Base-by-base conservation (phyloP, 2,888 invertebrate species). In the Lymantria monacha region DNA sequence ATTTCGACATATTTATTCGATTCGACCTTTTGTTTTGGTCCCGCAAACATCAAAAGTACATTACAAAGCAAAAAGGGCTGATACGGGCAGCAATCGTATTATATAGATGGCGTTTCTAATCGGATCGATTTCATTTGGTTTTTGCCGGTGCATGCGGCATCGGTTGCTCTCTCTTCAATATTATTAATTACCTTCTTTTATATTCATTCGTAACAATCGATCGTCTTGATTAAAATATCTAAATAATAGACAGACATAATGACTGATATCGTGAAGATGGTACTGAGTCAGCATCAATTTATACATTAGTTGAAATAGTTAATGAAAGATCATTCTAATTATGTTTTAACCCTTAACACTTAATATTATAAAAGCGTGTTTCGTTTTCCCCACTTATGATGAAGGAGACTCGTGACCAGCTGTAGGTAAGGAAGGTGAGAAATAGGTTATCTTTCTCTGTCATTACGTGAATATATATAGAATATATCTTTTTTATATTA, bases 171-270 rank as follows among this genome's bases (percentile, higher is more conserved):
- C 79, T 84, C 76, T 79, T 83, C 22, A 3, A n/a, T 22, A 81
- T 85, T 91, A 91, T 89, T 91, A 91, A 91, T 91, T 90, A 91
- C 80, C 85, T 88, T 85, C 86, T 68, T 87, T 88, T 87, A 85
- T 89, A 74, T 75, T 71, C 70, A 81, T 72, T 79, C 83, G 79
- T 80, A 81, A 79, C 82, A 83, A 87, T 87, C 79, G 86, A 87
- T 86, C 79, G 83, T 58, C 80, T 89, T 89, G 88, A 91, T 90
- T 90, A 89, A 87, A 89, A 90, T 89, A 90, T 88, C 85, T 80
- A 82, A 82, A 89, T 90, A 88, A 89, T 85, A 85, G 85, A 79
- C 59, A 66, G 68, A 67, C 64, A 72, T 80, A 85, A 85, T 85
- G 76, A 81, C 71, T 76, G 69, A 70, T 77, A 69, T 71, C 69